Evolutionary conservation across 2,888 invertebrate genomes (phyloP), one percentile per base, ranked within the genome.

Genomic region (Noctua janthe): DNA sequence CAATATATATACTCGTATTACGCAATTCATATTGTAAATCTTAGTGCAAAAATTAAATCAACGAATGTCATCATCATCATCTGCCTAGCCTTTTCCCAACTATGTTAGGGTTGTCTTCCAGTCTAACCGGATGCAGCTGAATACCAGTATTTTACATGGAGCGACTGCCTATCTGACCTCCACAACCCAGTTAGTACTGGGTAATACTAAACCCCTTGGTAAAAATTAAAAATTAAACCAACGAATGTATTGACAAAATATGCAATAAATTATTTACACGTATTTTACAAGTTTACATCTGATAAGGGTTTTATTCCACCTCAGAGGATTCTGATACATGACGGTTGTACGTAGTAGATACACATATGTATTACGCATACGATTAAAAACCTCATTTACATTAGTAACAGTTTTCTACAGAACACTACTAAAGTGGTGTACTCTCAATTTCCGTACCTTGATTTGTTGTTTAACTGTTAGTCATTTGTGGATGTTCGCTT

Each of bases 251-350:
- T 49, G 49, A 74, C 66, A 85, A 74, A 76, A 77, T 74, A 71
- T 74, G 64, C 54, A 73, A 76, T 87, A 76, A 77, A 78, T 86
- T 77, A 75, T 81, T 77, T 51, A 74, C 54, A 54, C 64, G 49
- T 73, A 76, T 71, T 80, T 83, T 29, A 82, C 72, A 80, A 86
- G 80, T 83, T 76, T 78, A 51, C 74, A 82, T 82, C 86, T 74
- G 85, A 85, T 85, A 85, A 75, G 76, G 79, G 74, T 79, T 85
- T 86, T 64, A 85, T 85, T 85, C 54, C 17, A 86, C 85, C 86
- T 79, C 86, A 75, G 85, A 82, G 85, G 69, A 86, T 85, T 86
- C 86, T 29, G 71, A 77, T 76, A 74, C 78, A 73, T 13, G n/a
- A 66, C 1, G 43, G 43, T 7, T 43, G 66, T 73, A 83, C 59